Evolutionary conservation across 2,888 invertebrate species (phyloP), one percentile per base, ranked within the genome.

Genomic region (Athripsodes cinereus): DNA sequence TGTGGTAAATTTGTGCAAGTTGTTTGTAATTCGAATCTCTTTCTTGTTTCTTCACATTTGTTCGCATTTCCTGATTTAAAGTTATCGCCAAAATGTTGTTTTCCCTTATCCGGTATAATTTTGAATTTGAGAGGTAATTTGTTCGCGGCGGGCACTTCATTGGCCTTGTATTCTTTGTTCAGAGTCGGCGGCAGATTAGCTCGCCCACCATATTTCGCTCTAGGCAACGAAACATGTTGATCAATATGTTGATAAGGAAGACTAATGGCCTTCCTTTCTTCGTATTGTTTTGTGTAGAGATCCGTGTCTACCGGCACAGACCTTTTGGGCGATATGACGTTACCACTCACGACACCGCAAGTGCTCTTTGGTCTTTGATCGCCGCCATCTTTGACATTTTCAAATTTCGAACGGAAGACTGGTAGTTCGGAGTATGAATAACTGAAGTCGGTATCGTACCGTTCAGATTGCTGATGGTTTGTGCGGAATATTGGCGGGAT

Each of bases 391-490:
- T 44, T 35, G 21, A 6, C 34, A 26, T 22, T 16, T 19, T 49
- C 52, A 21, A 53, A 52, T 56, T 59, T 53, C 18, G 52, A 56
- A 22, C 57, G 40, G 35, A 58, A 55, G 2, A 61, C 68, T 66
- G 62, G 70, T 59, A 74, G 69, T 64, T 77, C 78, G 70, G 74
- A 74, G 64, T 78, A 78, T 73, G 77, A 67, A 69, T 79, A 76
- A 59, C 76, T 74, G 67, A 78, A 75, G 70, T 78, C 77, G 47
- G 50, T 51, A 10, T 55, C 51, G 52, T 50, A 53, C 34, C 52
- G 13, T 31, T 57, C 53, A 19, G 54, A 22, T 46, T 47, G 59
- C 51, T 58, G 58, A 34, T 59, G 57, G 44, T 55, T 60, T 44
- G 49, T 52, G 22, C 59, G 57, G 48, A 61, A 60, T 21, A 58